Conservation (phyloP, 1,140 invertebrate species). For the Euwallacea fornicatus region DNA sequence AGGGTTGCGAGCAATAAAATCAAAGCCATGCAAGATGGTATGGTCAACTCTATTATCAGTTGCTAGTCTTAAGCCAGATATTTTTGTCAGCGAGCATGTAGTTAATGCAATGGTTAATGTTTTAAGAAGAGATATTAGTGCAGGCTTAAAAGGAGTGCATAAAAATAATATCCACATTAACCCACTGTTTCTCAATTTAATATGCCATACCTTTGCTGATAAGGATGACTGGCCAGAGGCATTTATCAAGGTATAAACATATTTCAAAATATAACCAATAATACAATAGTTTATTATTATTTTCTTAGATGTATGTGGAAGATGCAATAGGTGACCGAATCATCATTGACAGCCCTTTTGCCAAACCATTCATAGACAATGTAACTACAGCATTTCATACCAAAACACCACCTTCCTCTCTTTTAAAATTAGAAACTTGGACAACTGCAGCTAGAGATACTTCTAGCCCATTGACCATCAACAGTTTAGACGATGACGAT, state of each 20-base stretch:
- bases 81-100: slow-evolving; percentile 79
- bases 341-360: slow-evolving; percentile 92
- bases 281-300: not conserved
- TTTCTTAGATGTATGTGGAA: slow-evolving; percentile 82
- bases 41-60: slow-evolving; percentile 80
- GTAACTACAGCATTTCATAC: slow-evolving; percentile 88
- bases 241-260: slow-evolving; percentile 68
- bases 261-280: slow-evolving; percentile 10
- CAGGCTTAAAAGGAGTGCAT: slow-evolving; percentile 67
- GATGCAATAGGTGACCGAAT: slow-evolving; percentile 89
- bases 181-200: slow-evolving; percentile 82
- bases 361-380: slow-evolving; percentile 90
- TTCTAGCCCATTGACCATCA: slow-evolving; percentile 57
- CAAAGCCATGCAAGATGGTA: slow-evolving; percentile 79
- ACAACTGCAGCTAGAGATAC: slow-evolving; percentile 57
- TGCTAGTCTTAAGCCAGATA: slow-evolving; percentile 75
- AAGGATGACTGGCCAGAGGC: slow-evolving; percentile 76
- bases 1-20: slow-evolving; percentile 64
- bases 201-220: slow-evolving; percentile 79
- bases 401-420: slow-evolving; percentile 65
- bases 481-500: slow-evolving; percentile 60
- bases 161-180: slow-evolving; percentile 82
- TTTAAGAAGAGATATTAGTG: slow-evolving; percentile 76
- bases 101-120: slow-evolving; percentile 79
- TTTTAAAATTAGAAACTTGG: slow-evolving; percentile 63